Evolutionary conservation across 1,140 invertebrate genomes (phyloP).

Genomic region (Listronotus oregonensis): DNA sequence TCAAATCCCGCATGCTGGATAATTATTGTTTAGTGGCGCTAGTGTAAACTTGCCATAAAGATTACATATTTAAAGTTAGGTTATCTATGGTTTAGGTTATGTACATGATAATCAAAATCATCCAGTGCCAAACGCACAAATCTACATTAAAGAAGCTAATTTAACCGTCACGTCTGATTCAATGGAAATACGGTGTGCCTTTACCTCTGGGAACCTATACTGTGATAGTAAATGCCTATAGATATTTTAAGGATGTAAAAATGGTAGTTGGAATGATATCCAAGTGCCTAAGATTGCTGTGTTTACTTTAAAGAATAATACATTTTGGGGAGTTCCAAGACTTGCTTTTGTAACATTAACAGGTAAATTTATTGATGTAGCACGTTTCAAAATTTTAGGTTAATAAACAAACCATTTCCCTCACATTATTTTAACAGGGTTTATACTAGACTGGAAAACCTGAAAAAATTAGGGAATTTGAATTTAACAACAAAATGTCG

Average conservation of each 20-base stretch:
- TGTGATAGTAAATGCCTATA: conserved; percentile 61
- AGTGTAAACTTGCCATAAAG: too few relatives aligned
- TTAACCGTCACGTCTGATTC: conserved; percentile 57
- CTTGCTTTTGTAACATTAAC: conserved; percentile 73
- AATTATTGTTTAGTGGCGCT: too few relatives aligned
- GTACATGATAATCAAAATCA: conserved; percentile 63
- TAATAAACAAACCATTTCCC: too few relatives aligned
- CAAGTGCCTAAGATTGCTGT: conserved; percentile 62
- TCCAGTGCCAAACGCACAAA: conserved; percentile 62
- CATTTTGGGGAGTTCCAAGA: conserved; percentile 72
- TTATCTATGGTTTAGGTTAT: conserved; percentile 60
- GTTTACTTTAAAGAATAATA: conserved; percentile 70
- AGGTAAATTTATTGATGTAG: conserved; percentile 57
- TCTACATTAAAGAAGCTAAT: conserved; percentile 59
- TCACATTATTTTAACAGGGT: too few relatives aligned
- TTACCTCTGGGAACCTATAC: conserved; percentile 62
- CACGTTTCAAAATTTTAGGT: too few relatives aligned
- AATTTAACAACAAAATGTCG: too few relatives aligned
- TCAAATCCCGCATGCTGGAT: too few relatives aligned
- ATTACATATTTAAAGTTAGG: too few relatives aligned
- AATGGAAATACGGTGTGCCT: conserved; percentile 64
- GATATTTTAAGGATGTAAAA: conserved; percentile 62
- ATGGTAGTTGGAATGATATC: conserved; percentile 57
- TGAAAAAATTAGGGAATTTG: too few relatives aligned
- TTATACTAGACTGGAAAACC: too few relatives aligned